A percentile compares a stretch with the other conserved stretches of the same genome.
phyloP scores from a whole-genome alignment of 2,113 vertebrate species.

The Pteruthius melanotis region DNA sequence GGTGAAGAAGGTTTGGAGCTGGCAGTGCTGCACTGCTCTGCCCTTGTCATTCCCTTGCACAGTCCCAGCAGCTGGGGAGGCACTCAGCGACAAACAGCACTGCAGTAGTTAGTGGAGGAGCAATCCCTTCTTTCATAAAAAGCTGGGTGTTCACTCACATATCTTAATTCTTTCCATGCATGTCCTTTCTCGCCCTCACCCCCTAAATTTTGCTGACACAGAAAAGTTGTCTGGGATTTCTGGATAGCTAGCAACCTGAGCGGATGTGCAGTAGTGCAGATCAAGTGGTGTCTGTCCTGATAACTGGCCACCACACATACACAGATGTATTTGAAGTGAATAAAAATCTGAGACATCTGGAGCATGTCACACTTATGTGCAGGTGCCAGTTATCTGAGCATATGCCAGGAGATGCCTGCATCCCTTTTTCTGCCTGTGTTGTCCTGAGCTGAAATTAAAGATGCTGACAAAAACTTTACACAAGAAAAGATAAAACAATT shows the following conservation, averaged over 20 bases:
- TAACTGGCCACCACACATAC: neutral
- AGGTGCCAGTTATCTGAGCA: neutral
- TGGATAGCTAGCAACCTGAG: neutral
- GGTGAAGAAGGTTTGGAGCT: neutral
- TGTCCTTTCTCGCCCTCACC: neutral
- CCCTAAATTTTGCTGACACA: neutral
- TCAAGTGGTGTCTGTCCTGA: neutral
- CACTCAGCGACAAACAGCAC: rapidly evolving
- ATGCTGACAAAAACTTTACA: neutral
- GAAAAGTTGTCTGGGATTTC: neutral
- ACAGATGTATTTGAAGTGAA: neutral
- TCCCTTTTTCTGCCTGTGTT: neutral
- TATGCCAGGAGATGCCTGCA: neutral
- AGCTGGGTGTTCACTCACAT: neutral
- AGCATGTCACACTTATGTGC: neutral
- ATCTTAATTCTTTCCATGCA: neutral
- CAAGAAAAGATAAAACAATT: neutral
- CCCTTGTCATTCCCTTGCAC: neutral
- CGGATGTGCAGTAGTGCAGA: neutral
- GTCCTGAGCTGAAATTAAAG: neutral
- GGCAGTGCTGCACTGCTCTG: neutral
- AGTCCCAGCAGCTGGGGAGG: neutral
- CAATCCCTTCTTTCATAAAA: neutral
- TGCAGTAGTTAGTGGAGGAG: neutral
- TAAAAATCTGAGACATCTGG: neutral